These are phyloP conservation scores for Danio choprae DNA, from an alignment of 2,797 vertebrate genomes.

Conservation along the genomic window DNA sequence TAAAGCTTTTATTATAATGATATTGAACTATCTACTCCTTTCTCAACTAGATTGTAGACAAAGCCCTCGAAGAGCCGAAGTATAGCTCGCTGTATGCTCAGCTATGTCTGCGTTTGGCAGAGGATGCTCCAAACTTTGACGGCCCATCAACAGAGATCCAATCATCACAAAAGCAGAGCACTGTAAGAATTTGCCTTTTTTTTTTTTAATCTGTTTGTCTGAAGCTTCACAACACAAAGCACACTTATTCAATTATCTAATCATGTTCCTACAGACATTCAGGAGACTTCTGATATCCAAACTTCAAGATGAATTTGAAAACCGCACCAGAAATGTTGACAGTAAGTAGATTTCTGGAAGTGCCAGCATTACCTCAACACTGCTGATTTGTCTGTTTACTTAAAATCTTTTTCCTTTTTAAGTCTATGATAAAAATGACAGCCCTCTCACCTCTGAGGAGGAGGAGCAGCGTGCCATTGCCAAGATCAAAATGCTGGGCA, in stretches of 20 bases:
- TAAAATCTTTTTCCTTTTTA: not conserved
- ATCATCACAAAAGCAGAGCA: constrained; percentile 99
- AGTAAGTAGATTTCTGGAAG: constrained; percentile 78
- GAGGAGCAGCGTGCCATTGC: constrained; percentile 98
- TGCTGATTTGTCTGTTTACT: not conserved
- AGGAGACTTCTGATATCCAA: constrained; percentile 99
- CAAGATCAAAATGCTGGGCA: constrained; percentile 99
- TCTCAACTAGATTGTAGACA: constrained; percentile 93
- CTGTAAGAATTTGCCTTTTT: constrained; percentile 79
- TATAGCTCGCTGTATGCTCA: constrained; percentile 99
- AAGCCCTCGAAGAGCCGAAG: constrained; percentile 99
- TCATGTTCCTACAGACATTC: constrained; percentile 85
- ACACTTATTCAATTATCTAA: not conserved
- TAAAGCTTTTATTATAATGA: not conserved
- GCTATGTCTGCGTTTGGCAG: constrained; percentile 99
- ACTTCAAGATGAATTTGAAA: constrained; percentile 99
- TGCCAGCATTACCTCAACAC: not conserved
- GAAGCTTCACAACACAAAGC: not conserved
- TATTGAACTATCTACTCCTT: constrained; percentile 13
- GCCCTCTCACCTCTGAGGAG: constrained; percentile 97
- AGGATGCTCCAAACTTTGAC: constrained; percentile 99
- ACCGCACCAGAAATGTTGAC: constrained; percentile 99
- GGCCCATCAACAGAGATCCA: constrained; percentile 96
- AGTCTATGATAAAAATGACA: constrained; percentile 99
- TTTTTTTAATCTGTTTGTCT: not conserved